Base-by-base conservation (phyloP, 2,888 invertebrate genomes). In the Apodemia mormo region DNA sequence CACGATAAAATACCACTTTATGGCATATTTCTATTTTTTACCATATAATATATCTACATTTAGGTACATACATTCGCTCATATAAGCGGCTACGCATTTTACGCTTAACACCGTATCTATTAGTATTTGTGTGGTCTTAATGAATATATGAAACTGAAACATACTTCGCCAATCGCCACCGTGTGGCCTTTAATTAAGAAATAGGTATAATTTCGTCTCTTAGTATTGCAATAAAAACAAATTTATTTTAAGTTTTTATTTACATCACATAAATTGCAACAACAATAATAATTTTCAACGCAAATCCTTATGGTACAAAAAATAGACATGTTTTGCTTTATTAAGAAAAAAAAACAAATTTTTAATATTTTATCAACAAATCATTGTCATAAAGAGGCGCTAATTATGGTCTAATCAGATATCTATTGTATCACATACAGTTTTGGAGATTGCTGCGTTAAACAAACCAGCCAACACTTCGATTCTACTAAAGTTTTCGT, bases 281-380 rank as follows among this genome's bases (percentile, higher is more conserved):
- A 58, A 58, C 61, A 61, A 61, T 33, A 61, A 61, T 33, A 61
- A 61, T 61, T 61, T 61, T 37, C 61, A 61, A 61, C 61, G 61
- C 33, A 61, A 37, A 14, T 61, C 37, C 33, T 61, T 37, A 61
- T 14, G 61, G 33, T 61, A 61, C 14, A 37, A 61, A 61, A 61
- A 61, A 61, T 61, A 61, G 37, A 61, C 2, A 37, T n/a, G 61
- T 33, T 61, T 61, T 33, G 61, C 33, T 61, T 37, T n/a, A 61
- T 61, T 61, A 5, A 22, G 22, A 37, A 52, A 6, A 37, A 14
- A 61, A 61, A 61, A 61, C 12, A 7, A 37, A 37, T 14, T 29
- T 30, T 33, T 14, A 61, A 61, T 7, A 61, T 33, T 37, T 61
- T 61, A 14, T 33, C 10, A 58, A 30, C 58, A 30, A 30, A 61